Evolutionary conservation across 1,140 invertebrate genomes (phyloP), one percentile per base, ranked within the genome.

Genomic region (Agrilus planipennis): DNA sequence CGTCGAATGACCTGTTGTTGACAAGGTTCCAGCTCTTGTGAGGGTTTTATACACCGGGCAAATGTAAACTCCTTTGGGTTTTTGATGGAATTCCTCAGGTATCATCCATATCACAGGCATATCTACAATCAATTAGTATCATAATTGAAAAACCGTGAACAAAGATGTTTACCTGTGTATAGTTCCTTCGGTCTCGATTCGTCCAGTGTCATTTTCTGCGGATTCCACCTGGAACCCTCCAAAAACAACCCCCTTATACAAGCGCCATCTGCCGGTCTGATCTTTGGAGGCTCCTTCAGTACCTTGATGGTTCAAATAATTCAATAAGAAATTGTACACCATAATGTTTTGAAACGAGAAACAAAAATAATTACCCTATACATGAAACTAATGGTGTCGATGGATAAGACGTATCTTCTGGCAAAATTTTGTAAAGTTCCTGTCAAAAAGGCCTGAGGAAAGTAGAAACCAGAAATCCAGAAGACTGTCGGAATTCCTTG

Each of bases 401-500:
- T 84, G 12, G 84, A 79, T 19, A 86, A 69, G 7, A 75, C 62
- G 41, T 81, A 70, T 56, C 79, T 84, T 44, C 85, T 67, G 2
- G 84, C 84, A 59, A 70, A 88, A 65, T 89, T 88, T 65, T 89
- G 86, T 29, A 86, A 61, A 2, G 79, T 81, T 28, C 80, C 84
- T 4, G 84, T 89, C 11, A 90, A 67, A 63, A 89, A 86, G 1
- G 82, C 83, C 65, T 89, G 84, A 2, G 85, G 84, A 61, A 88
- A 88, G 62, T 80, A 89, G 58, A 89, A 85, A 1, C 83, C 85
- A 0, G 83, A 85, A 35, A 89, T 82, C 85, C 84, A 89, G 60
- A 86, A 87, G 20, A 77, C 73, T 9, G 67, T 50, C 1, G 84
- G 81, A 42, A 81, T 78, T 15, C 82, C 83, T 6, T 68, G 50